Base-by-base conservation (phyloP, 2,797 vertebrate species). In the Fistularia commersonii region DNA sequence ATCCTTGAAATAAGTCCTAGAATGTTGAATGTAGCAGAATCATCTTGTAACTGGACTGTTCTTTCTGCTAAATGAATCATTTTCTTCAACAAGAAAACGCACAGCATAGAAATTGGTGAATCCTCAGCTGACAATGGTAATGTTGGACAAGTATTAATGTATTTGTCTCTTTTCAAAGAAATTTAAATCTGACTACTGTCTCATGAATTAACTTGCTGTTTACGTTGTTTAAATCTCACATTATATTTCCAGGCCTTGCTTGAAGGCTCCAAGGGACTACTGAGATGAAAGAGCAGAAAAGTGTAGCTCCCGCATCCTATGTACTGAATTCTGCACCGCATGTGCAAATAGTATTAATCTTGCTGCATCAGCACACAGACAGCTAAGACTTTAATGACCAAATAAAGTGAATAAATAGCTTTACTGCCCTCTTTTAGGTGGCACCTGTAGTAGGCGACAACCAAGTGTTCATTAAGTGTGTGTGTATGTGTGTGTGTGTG, bases 251-350 rank as follows among this genome's bases (percentile, higher is more conserved):
- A 2, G 23, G 31, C 32, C n/a, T 57, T 55, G 46, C 51, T 55
- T 65, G 54, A 31, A 59, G 61, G 63, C 43, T 62, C 78, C 64
- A 66, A 14, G 63, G 54, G 66, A 78, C 62, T 66, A 66, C 76
- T 72, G 71, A 73, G 45, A 37, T 51, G 40, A 35, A 14, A 60
- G 44, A 59, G 49, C 49, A 41, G n/a, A 57, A 11, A 46, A 43
- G 66, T 44, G 44, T 51, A 42, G 33, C 59, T 63, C n/a, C 36
- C 23, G 23, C 23, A 23, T 15, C 14, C 44, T 35, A 46, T 35
- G 45, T 0, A 12, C 36, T 33, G 14, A 12, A 15, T 45, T 32
- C 34, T 45, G 43, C 51, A 47, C 8, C 45, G 14, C 49, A n/a
- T 33, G 43, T 41, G 13, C 2, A 57, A 61, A 46, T 7, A 66